phyloP scores from a whole-genome alignment of 2,113 vertebrate species.

The Archilochus colubris region DNA sequence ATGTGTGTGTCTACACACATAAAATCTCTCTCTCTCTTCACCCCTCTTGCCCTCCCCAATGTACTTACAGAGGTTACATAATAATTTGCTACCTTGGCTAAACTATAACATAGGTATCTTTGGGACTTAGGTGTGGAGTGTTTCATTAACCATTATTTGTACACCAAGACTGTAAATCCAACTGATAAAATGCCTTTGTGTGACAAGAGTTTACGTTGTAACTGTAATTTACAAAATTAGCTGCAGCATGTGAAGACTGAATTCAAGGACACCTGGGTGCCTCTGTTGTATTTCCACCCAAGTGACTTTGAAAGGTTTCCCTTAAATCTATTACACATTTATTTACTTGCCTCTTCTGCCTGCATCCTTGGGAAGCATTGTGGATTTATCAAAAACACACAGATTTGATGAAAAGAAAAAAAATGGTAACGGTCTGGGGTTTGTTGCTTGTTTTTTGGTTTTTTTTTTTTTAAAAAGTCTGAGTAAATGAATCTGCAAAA shows the following conservation, averaged over 20 bases:
- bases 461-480: neutral
- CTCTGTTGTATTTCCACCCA: neutral
- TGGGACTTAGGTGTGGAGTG: neutral
- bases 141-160: neutral
- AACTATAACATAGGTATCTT: neutral
- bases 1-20: rapidly evolving
- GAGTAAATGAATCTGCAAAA: neutral
- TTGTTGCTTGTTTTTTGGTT: neutral
- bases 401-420: neutral
- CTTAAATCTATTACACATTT: neutral
- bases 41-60: too few relatives aligned
- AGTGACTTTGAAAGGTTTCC: neutral
- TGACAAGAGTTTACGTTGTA: neutral
- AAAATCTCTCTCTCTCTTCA: neutral
- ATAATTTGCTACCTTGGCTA: neutral
- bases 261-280: neutral
- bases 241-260: neutral
- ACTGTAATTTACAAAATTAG: neutral
- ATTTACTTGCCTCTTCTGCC: neutral
- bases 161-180: neutral
- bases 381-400: neutral
- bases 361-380: neutral
- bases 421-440: neutral
- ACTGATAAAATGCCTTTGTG: neutral
- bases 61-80: neutral